Percentiles rank a stretch among this genome's conserved stretches.
These are phyloP conservation scores for Nettapus auritus DNA, from an alignment of 2,113 vertebrate genomes.

Conservation along the genomic window DNA sequence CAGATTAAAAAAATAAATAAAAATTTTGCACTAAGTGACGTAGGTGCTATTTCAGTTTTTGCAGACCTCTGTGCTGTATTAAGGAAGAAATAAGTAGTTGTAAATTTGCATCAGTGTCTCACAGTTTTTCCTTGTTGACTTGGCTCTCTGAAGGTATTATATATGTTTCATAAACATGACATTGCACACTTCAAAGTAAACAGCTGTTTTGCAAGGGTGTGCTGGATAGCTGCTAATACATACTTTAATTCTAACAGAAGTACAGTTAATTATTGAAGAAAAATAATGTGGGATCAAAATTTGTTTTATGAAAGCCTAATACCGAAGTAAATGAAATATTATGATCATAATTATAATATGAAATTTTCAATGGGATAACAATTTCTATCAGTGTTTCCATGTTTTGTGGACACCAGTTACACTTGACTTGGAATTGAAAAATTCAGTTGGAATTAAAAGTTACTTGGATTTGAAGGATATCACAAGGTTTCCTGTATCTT, in stretches of 20 bases:
- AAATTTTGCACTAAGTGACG: neutral
- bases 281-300: neutral
- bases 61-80: neutral
- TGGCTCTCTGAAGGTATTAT: neutral
- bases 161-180: neutral
- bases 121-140: neutral
- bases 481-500: neutral
- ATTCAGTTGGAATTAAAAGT: neutral
- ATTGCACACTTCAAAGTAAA: neutral
- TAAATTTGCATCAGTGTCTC: neutral
- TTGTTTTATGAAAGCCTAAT: neutral
- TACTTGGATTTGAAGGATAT: neutral
- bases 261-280: neutral
- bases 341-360: accelerated
- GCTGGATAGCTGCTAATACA: neutral
- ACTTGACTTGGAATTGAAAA: neutral
- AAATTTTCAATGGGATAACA: neutral
- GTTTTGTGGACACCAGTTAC: neutral
- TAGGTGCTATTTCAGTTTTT: neutral
- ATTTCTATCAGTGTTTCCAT: neutral
- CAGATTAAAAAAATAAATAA: neutral
- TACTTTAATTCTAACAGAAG: neutral
- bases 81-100: neutral
- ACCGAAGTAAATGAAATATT: neutral
- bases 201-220: neutral